These are phyloP conservation scores for Galago senegalensis DNA, from an alignment of 2,797 vertebrate species.

Conservation along the genomic window DNA sequence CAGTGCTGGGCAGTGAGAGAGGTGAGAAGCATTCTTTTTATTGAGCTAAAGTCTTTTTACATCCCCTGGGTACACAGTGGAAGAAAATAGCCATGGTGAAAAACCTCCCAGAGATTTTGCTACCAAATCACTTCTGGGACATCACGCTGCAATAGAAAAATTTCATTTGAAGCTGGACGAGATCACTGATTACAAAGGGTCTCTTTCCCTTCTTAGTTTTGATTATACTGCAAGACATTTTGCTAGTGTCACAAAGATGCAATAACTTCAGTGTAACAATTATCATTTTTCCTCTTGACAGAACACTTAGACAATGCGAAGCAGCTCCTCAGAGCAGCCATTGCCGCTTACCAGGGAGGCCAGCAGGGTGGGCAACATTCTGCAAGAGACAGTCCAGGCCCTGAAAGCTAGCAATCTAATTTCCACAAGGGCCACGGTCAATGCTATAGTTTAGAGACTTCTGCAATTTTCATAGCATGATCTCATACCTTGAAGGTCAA, in stretches of 20 bases:
- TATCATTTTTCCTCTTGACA: not conserved
- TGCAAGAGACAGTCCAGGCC: not conserved
- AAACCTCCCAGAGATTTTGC: not conserved
- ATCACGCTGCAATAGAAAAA: not conserved
- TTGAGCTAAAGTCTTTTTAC: not conserved
- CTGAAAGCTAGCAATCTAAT: not conserved
- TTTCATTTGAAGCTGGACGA: not conserved
- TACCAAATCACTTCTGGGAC: not conserved
- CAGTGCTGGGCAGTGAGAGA: not conserved
- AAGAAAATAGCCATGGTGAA: not conserved
- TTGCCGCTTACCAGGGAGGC: not conserved
- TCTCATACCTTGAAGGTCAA: conserved; percentile 37
- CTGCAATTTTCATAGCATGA: conserved; percentile 33
- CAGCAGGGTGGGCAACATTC: not conserved
- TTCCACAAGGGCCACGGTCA: not conserved
- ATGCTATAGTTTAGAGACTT: not conserved
- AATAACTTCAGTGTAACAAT: conserved; percentile 14
- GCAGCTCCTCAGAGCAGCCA: not conserved
- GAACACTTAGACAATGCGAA: not conserved
- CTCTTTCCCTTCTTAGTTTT: conserved; percentile 10
- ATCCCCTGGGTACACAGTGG: not conserved
- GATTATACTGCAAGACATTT: conserved; percentile 1
- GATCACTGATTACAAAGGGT: not conserved
- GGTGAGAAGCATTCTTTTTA: not conserved
- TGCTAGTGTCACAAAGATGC: conserved; percentile 20